Percentiles rank a stretch among this genome's conserved stretches.
Evolutionary conservation across 2,888 invertebrate genomes (phyloP).

Genomic region (Erebia ligea): DNA sequence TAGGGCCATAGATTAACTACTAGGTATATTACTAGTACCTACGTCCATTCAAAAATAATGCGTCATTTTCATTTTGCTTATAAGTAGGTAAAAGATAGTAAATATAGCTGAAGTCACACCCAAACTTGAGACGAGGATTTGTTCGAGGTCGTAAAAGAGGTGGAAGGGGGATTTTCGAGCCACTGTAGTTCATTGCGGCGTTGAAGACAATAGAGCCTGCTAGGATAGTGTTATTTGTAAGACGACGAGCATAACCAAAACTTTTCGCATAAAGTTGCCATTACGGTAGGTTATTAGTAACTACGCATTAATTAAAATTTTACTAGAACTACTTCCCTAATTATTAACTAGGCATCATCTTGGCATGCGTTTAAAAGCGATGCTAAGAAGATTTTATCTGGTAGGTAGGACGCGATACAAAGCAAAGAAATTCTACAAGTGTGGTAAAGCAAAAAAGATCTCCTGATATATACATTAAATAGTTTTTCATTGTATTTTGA

Average conservation of each 20-base stretch:
- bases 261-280: background rate
- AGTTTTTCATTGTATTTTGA: too few species aligned
- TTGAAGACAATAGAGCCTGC: constrained; percentile 11
- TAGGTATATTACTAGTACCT: too few species aligned
- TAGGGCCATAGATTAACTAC: too few species aligned
- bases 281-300: too few species aligned
- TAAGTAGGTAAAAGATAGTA: background rate
- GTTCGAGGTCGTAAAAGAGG: constrained; percentile 28
- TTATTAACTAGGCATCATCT: too few species aligned
- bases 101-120: constrained; percentile 2
- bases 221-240: constrained; percentile 6
- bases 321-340: background rate
- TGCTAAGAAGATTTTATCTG: background rate
- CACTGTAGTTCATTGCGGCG: background rate
- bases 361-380: background rate
- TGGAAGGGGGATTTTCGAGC: background rate
- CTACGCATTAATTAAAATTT: constrained; percentile 1
- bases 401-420: too few species aligned
- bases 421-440: too few species aligned
- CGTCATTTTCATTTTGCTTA: background rate
- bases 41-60: background rate
- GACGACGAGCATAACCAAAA: background rate
- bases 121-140: constrained; percentile 21
- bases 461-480: too few species aligned
- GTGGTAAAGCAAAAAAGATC: too few species aligned